Conservation (phyloP, 2,888 invertebrate genomes). For the Chymomyza amoena region DNA sequence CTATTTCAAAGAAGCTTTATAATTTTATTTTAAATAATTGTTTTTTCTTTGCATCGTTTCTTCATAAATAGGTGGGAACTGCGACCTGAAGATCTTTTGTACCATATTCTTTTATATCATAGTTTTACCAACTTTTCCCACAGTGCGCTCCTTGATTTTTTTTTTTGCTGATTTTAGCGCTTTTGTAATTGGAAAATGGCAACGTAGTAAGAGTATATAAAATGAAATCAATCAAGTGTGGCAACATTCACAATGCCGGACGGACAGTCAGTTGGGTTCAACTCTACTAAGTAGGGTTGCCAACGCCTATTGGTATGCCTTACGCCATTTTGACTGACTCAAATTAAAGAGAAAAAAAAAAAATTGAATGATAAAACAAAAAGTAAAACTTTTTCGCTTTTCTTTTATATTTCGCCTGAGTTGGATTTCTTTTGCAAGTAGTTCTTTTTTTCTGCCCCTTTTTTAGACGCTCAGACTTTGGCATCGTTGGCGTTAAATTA, state of each 20-base stretch:
- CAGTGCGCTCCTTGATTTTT: conserved; percentile 58
- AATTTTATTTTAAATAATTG: too few relatives aligned
- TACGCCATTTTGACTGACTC: conserved; percentile 52
- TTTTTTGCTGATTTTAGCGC: conserved; percentile 65
- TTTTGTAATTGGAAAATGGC: conserved; percentile 75
- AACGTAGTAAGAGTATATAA: conserved; percentile 56
- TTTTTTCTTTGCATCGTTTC: too few relatives aligned
- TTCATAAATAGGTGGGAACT: too few relatives aligned
- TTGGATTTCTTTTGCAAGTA: conserved; percentile 47
- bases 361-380: conserved; percentile 13
- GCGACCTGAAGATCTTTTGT: too few relatives aligned
- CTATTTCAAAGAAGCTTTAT: too few relatives aligned
- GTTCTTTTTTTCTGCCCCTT: neutral
- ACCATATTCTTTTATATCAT: too few relatives aligned
- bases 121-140: conserved; percentile 21
- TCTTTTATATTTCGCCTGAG: conserved; percentile 59
- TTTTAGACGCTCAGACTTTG: conserved; percentile 32
- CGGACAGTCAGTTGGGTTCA: conserved; percentile 35
- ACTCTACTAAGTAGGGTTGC: conserved; percentile 2
- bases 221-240: conserved; percentile 77
- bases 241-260: conserved; percentile 48
- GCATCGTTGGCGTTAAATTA: conserved; percentile 63
- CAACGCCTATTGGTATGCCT: conserved; percentile 56
- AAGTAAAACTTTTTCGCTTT: conserved; percentile 13
- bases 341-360: conserved; percentile 52